Evolutionary conservation across 2,888 invertebrate genomes (phyloP).

Genomic region (Pandemis cinnamomeana): DNA sequence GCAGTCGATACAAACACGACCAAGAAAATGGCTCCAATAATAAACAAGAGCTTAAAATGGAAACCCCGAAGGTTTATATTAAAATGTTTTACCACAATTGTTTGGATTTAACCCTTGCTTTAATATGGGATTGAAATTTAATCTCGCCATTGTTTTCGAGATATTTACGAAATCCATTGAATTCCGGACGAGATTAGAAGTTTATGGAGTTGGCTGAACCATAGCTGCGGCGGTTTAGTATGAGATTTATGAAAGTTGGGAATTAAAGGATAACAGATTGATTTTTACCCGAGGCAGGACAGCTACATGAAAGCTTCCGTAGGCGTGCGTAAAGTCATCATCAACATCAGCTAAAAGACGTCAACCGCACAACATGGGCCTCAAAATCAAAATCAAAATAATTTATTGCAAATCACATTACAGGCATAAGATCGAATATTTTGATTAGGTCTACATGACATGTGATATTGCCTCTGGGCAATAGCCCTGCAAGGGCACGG

Average conservation of each 20-base stretch:
- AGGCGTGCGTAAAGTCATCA: too few species aligned
- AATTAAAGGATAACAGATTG: constrained; percentile 12
- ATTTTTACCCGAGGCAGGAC: background rate
- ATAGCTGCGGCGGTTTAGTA: constrained; percentile 17
- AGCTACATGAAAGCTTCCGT: background rate
- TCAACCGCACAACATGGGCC: too few species aligned
- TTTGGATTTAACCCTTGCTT: constrained; percentile 41
- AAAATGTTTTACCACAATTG: constrained; percentile 40
- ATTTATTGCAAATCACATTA: too few species aligned
- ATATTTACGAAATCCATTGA: constrained; percentile 40
- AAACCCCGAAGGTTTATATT: constrained; percentile 35
- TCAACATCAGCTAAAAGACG: too few species aligned
- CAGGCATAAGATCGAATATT: too few species aligned
- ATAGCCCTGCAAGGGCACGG: too few species aligned
- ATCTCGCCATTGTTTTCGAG: constrained; percentile 40
- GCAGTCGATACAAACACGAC: constrained; percentile 26
- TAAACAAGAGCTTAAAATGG: constrained; percentile 35
- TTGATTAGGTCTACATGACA: too few species aligned
- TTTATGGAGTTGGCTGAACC: constrained; percentile 17
- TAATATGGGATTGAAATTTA: constrained; percentile 39
- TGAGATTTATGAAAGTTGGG: constrained; percentile 6
- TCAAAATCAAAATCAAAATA: too few species aligned
- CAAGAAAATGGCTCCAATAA: constrained; percentile 30
- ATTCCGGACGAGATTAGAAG: constrained; percentile 35
- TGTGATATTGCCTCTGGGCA: too few species aligned